Evolutionary conservation across 2,888 invertebrate genomes (phyloP), one percentile per base, ranked within the genome.

Genomic region (Platerodrilus igneus): DNA sequence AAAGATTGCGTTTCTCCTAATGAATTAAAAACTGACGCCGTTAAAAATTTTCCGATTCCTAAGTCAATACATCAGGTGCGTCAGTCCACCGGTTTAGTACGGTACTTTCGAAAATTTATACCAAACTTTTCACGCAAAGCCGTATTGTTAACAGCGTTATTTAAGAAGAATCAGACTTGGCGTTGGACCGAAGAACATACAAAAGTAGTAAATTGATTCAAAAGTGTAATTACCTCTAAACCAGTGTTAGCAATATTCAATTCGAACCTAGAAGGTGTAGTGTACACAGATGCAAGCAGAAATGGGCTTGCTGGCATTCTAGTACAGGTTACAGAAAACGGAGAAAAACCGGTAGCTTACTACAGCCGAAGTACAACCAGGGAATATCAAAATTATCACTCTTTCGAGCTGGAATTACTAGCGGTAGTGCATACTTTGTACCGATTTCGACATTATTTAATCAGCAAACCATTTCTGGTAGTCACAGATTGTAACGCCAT

Each of bases 251-350:
- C 19, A 11, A 23, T 50, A n/a, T 50, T 40, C 34, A 30, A 47
- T 25, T 39, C 47, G 3, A 30, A 27, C 4, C 14, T 28, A n/a
- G 8, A 36, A 27, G 38, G 27, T 3, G 18, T 36, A 3, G 35
- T 47, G 4, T 49, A 47, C 21, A 49, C 47, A 1, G 49, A 49
- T 28, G 50, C 47, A 4, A 45, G 50, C 25, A n/a, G 40, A 9
- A 30, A 37, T 14, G 50, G 48, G 2, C 15, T 46, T 4, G 46
- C 34, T 3, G 44, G 46, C 8, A 46, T 46, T 18, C 20, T 50
- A 9, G 27, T 44, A 6, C 43, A 50, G 27, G 19, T 31, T 5
- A 30, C 16, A 2, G 28, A 38, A 10, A 18, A 34, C 6, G 22
- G 20, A 4, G 49, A 48, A 32, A 14, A 29, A 9, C 28, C 35